These are phyloP conservation scores for Gavia stellata DNA, from an alignment of 2,113 vertebrate genomes.

Conservation along the genomic window DNA sequence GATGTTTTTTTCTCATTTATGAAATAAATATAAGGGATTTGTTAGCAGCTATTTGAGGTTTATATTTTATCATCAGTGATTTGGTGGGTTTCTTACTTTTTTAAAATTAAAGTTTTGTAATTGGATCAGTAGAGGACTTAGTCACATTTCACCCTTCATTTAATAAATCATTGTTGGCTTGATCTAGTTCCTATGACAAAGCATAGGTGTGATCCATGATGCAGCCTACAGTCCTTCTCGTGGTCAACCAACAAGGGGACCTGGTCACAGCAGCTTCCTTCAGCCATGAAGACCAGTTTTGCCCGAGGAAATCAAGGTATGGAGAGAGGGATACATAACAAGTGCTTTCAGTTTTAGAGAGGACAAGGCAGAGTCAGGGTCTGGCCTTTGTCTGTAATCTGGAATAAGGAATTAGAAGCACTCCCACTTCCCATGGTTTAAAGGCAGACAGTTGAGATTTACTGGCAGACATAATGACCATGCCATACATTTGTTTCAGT, in stretches of 20 bases:
- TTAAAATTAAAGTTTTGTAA: not conserved
- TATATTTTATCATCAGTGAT: not conserved
- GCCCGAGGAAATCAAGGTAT: not conserved
- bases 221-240: not conserved
- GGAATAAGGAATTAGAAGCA: not conserved
- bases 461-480: not conserved
- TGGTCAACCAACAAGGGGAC: rapidly evolving
- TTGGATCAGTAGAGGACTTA: not conserved
- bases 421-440: not conserved
- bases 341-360: not conserved
- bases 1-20: not conserved
- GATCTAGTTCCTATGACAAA: not conserved
- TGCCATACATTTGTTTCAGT: not conserved
- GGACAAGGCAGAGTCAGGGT: not conserved
- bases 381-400: not conserved
- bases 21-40: not conserved
- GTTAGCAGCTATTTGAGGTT: not conserved
- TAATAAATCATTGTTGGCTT: not conserved
- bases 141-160: not conserved
- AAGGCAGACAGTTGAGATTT: not conserved
- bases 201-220: not conserved
- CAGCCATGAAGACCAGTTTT: not conserved
- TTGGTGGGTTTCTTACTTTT: not conserved
- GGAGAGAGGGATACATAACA: not conserved
- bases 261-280: not conserved